A percentile compares a stretch with the other conserved stretches of the same genome.
phyloP scores from a whole-genome alignment of 2,888 invertebrate species.

The Pyrrhosoma nymphula region DNA sequence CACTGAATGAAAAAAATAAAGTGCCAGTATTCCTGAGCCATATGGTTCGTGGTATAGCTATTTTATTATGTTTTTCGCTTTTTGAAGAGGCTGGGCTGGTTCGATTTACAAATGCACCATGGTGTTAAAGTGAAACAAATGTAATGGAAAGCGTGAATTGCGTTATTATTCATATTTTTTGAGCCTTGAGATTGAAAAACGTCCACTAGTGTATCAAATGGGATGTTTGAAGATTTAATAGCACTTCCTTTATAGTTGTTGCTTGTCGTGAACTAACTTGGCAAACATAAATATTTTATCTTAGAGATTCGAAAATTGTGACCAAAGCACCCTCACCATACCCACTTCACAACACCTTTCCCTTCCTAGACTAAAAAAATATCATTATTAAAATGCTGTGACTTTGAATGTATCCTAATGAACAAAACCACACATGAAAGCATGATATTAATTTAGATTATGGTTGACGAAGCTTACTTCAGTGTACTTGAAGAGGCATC shows the following conservation, averaged over 20 bases:
- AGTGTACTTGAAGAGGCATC: no score
- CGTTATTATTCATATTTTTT: slow-evolving; percentile 61
- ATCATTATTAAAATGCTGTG: slow-evolving; percentile 33
- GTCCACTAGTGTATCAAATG: slow-evolving; percentile 65
- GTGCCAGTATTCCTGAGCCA: slow-evolving; percentile 60
- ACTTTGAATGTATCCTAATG: background rate
- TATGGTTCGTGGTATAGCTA: slow-evolving; percentile 56
- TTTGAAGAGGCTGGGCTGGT: slow-evolving; percentile 63
- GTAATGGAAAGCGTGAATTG: slow-evolving; percentile 53
- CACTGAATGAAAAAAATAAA: slow-evolving; percentile 38
- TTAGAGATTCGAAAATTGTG: slow-evolving; percentile 63
- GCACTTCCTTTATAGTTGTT: slow-evolving; percentile 63
- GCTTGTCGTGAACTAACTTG: slow-evolving; percentile 63
- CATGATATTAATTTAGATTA: no score
- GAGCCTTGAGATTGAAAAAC: slow-evolving; percentile 59
- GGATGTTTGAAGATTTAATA: slow-evolving; percentile 66
- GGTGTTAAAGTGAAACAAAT: slow-evolving; percentile 62
- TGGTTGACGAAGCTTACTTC: no score
- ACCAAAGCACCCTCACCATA: slow-evolving; percentile 63
- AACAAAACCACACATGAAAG: no score
- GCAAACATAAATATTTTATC: slow-evolving; percentile 66
- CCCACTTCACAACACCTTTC: slow-evolving; percentile 66
- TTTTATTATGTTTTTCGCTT: slow-evolving; percentile 60
- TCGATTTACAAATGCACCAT: slow-evolving; percentile 51
- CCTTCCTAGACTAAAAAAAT: slow-evolving; percentile 61